These are phyloP conservation scores for Pollenia angustigena DNA, from an alignment of 2,888 invertebrate genomes.

Conservation along the genomic window DNA sequence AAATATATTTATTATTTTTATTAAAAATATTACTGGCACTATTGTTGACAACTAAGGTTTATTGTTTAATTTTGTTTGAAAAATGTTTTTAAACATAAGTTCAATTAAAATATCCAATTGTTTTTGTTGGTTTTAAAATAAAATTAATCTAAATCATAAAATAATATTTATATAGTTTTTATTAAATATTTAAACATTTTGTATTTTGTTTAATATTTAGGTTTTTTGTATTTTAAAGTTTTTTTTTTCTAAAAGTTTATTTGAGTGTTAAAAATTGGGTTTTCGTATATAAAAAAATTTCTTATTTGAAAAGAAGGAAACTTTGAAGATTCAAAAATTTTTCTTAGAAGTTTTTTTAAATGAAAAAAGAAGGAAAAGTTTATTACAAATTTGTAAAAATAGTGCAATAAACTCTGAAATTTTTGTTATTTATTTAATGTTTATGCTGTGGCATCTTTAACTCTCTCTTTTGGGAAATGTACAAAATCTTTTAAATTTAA, in stretches of 20 bases:
- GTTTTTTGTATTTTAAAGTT: slow-evolving; percentile 47
- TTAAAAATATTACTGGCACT: slow-evolving; percentile 84
- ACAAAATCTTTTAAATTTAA: no score
- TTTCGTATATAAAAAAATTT: slow-evolving; percentile 27
- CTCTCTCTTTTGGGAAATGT: no score
- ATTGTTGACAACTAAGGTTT: slow-evolving; percentile 83
- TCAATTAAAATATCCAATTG: slow-evolving; percentile 69
- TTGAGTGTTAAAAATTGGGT: slow-evolving; percentile 5
- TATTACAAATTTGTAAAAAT: no score
- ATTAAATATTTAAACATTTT: slow-evolving; percentile 47
- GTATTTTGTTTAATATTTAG: slow-evolving; percentile 46
- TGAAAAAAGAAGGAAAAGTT: no score
- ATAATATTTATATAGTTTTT: slow-evolving; percentile 49
- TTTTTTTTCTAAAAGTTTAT: slow-evolving; percentile 25
- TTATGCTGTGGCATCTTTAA: no score
- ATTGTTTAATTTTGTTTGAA: slow-evolving; percentile 71
- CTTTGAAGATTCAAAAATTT: background rate
- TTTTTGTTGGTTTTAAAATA: slow-evolving; percentile 74
- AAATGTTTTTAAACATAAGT: slow-evolving; percentile 68
- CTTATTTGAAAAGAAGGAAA: background rate
- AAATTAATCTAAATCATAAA: slow-evolving; percentile 69
- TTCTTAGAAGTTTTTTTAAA: background rate
- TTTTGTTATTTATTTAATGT: background rate
- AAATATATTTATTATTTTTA: slow-evolving; percentile 72
- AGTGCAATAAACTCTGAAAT: background rate